Evolutionary conservation across 2,888 invertebrate species (phyloP).

Genomic region (Meandrusa payeni): DNA sequence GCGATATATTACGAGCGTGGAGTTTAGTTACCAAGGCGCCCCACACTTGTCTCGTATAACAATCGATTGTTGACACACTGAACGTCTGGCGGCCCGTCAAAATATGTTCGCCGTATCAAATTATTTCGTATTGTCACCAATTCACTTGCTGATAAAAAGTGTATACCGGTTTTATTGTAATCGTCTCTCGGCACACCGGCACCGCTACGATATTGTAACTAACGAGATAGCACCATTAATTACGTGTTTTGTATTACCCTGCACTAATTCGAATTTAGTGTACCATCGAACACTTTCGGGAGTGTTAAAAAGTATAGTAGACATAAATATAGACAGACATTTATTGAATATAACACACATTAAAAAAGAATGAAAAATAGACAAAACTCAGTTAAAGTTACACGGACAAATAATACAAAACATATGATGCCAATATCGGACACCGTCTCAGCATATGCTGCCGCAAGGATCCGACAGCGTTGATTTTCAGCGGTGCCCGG

Average conservation of each 20-base stretch:
- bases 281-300: too few relatives aligned
- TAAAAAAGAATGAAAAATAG: too few relatives aligned
- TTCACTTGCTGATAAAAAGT: constrained; percentile 13
- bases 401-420: too few relatives aligned
- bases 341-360: too few relatives aligned
- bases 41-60: constrained; percentile 28
- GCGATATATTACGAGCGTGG: constrained; percentile 14
- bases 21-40: constrained; percentile 24
- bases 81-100: constrained; percentile 27
- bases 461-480: too few relatives aligned
- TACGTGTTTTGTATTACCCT: not conserved
- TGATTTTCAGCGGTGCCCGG: too few relatives aligned
- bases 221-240: constrained; percentile 3
- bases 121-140: constrained; percentile 13
- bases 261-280: not conserved
- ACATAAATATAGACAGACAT: too few relatives aligned
- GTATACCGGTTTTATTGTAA: constrained; percentile 10
- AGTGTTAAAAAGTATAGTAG: too few relatives aligned
- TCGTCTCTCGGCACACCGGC: constrained; percentile 1
- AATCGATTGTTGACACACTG: constrained; percentile 30
- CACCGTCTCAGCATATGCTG: too few relatives aligned
- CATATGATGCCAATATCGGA: too few relatives aligned
- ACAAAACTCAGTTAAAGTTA: too few relatives aligned
- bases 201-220: constrained; percentile 5
- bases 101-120: constrained; percentile 21